Percentiles rank a stretch among this genome's conserved stretches.
phyloP scores from a whole-genome alignment of 2,113 vertebrate genomes.

The Tringa solitaria region DNA sequence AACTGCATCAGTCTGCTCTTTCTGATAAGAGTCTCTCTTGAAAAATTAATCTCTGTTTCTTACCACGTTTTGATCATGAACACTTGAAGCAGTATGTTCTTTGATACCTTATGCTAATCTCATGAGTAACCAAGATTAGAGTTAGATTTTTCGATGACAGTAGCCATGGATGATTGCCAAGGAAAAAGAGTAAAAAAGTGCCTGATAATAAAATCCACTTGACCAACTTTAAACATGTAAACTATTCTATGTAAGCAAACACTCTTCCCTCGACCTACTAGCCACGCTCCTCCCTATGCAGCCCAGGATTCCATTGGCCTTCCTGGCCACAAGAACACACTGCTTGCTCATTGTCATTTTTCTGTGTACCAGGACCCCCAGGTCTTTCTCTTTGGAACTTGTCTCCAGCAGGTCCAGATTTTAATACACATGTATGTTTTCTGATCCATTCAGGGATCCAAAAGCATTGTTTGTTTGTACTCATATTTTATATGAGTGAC shows the following conservation, averaged over 20 bases:
- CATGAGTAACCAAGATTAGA: not conserved
- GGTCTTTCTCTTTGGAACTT: too few relatives aligned
- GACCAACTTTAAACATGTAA: not conserved
- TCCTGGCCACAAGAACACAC: too few relatives aligned
- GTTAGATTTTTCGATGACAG: not conserved
- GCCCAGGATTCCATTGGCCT: too few relatives aligned
- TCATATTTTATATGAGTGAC: not conserved
- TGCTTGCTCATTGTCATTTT: too few relatives aligned
- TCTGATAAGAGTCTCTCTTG: not conserved
- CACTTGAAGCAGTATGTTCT: not conserved
- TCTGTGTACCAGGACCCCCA: too few relatives aligned
- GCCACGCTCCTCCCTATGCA: too few relatives aligned
- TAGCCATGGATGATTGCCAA: not conserved
- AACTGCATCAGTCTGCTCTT: not conserved
- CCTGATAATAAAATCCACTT: not conserved
- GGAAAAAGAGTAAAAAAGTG: not conserved
- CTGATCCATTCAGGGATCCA: not conserved
- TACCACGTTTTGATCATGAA: not conserved
- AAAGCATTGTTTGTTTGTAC: not conserved
- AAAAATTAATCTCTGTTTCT: not conserved
- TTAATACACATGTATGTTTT: not conserved
- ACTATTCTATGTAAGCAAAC: not conserved
- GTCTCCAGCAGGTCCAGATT: too few relatives aligned
- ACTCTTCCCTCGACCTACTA: too few relatives aligned
- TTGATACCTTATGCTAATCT: not conserved